A percentile compares a stretch with the other conserved stretches of the same genome.
phyloP scores from a whole-genome alignment of 2,888 invertebrate genomes.

The Tinea trinotella region DNA sequence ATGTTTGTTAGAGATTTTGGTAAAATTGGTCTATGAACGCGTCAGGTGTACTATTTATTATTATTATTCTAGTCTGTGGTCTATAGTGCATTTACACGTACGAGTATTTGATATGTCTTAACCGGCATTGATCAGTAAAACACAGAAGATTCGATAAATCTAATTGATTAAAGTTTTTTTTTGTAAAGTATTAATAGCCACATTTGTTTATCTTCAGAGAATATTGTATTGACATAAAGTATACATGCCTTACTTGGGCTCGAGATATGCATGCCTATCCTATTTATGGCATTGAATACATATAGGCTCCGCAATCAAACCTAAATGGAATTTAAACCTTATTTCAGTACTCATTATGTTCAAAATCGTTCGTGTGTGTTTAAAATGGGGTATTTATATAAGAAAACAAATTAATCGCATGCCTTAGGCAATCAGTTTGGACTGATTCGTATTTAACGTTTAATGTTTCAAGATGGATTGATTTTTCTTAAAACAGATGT shows the following conservation, averaged over 20 bases:
- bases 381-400: slow-evolving; percentile 9
- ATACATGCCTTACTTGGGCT: slow-evolving; percentile 9
- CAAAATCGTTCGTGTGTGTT: not conserved
- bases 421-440: slow-evolving; percentile 14
- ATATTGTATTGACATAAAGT: no score
- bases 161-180: no score
- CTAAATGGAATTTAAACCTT: not conserved
- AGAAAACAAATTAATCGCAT: slow-evolving; percentile 18
- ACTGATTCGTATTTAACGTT: slow-evolving; percentile 9
- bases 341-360: not conserved
- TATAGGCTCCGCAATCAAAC: not conserved
- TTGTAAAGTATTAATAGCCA: no score
- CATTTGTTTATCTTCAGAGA: no score
- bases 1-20: no score
- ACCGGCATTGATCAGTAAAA: no score
- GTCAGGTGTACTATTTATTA: no score
- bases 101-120: no score
- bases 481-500: slow-evolving; percentile 10
- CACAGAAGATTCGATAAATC: no score
- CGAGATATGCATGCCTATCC: slow-evolving; percentile 9
- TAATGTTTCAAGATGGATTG: slow-evolving; percentile 9
- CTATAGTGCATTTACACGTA: no score
- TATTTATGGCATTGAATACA: slow-evolving; percentile 14
- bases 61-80: no score
- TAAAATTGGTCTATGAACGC: no score